Percentiles rank a stretch among this genome's conserved stretches.
Evolutionary conservation across 2,888 invertebrate genomes (phyloP).

Genomic region (Leptothorax acervorum): DNA sequence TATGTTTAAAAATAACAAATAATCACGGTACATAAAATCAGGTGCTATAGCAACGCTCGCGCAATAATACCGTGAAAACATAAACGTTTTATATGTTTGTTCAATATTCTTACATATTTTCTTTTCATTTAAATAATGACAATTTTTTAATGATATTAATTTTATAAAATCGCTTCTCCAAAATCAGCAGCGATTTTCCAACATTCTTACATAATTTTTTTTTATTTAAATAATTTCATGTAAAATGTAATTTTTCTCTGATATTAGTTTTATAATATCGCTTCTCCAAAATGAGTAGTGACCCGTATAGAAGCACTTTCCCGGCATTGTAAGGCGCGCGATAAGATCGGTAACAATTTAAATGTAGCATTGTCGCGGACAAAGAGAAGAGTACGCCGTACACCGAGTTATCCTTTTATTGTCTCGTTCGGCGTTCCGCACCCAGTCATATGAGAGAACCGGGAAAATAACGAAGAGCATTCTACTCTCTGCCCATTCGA

Average conservation of each 20-base stretch:
- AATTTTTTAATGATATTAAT: background rate
- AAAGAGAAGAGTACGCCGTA: background rate
- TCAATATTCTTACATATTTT: background rate
- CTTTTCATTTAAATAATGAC: background rate
- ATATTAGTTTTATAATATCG: background rate
- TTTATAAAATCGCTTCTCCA: background rate
- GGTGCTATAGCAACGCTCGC: background rate
- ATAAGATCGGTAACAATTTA: conserved; percentile 9
- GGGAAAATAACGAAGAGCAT: conserved; percentile 28
- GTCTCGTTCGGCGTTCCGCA: conserved; percentile 14
- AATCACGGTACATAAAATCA: background rate
- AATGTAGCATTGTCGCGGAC: conserved; percentile 25
- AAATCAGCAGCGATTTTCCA: background rate
- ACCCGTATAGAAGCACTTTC: background rate
- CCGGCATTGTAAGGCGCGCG: background rate
- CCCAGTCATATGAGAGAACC: background rate
- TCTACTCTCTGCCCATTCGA: background rate
- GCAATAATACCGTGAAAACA: background rate
- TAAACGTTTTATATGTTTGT: background rate
- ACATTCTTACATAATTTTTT: background rate
- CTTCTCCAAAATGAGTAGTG: background rate
- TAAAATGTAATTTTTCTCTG: background rate
- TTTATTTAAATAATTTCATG: background rate
- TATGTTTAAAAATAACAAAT: background rate
- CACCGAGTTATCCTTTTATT: conserved; percentile 21